A percentile compares a stretch with the other conserved stretches of the same genome.
These are phyloP conservation scores for Columbina picui DNA, from an alignment of 2,113 vertebrate species.

Conservation along the genomic window DNA sequence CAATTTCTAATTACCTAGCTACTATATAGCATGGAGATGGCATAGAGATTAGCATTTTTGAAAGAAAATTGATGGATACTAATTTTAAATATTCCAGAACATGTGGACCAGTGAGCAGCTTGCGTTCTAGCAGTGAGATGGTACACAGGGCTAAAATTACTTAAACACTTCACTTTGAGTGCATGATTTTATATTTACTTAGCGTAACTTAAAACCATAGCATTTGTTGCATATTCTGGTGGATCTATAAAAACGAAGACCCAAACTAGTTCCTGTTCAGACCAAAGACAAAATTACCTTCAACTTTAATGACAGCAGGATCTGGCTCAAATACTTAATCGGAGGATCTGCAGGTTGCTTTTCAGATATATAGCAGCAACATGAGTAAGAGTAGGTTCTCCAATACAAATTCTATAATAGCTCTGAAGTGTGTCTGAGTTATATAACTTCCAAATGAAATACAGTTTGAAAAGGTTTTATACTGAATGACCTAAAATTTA, in stretches of 20 bases:
- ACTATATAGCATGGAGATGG: background rate
- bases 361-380: background rate
- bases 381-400: slow-evolving; percentile 32
- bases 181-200: background rate
- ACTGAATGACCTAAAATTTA: background rate
- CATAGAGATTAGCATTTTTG: background rate
- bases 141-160: background rate
- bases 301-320: background rate
- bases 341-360: background rate
- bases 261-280: background rate
- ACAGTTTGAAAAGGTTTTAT: slow-evolving; percentile 4
- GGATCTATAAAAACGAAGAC: background rate
- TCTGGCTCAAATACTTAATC: background rate
- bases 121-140: background rate
- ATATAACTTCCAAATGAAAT: slow-evolving; percentile 46
- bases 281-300: background rate
- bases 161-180: background rate
- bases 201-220: background rate
- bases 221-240: accelerated
- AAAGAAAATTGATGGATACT: background rate
- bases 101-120: background rate
- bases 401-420: background rate
- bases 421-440: slow-evolving; percentile 8
- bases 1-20: background rate
- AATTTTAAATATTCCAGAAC: background rate